These are phyloP conservation scores for Hydrocynus forskahlii DNA, from an alignment of 2,797 vertebrate genomes.

Conservation along the genomic window DNA sequence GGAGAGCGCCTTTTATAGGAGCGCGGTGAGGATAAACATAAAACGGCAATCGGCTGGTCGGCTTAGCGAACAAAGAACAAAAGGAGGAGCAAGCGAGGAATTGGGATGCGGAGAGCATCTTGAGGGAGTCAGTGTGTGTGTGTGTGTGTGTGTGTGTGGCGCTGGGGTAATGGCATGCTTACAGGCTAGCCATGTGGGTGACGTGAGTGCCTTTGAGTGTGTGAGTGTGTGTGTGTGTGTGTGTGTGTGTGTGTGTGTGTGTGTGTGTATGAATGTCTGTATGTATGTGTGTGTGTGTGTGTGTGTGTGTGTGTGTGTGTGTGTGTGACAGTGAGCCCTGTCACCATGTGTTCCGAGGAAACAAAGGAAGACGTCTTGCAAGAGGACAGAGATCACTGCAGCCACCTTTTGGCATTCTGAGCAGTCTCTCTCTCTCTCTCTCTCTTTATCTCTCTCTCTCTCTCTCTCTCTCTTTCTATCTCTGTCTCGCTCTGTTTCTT, in stretches of 20 bases:
- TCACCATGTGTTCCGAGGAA: conserved; percentile 53
- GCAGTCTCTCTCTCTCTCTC: conserved; percentile 53
- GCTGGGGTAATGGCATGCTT: conserved; percentile 61
- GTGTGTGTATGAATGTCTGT: too few relatives aligned
- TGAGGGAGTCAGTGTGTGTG: conserved; percentile 31
- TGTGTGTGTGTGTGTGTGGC: too few relatives aligned
- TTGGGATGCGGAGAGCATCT: conserved; percentile 44
- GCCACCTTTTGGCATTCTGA: conserved; percentile 58
- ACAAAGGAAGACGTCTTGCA: conserved; percentile 56
- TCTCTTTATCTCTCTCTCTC: conserved; percentile 38
- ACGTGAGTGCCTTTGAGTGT: too few relatives aligned
- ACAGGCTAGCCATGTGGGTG: conserved; percentile 50
- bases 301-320: conserved; percentile 48
- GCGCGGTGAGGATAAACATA: neutral
- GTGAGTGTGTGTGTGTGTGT: conserved; percentile 13
- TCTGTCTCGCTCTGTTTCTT: too few relatives aligned
- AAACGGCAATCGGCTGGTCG: conserved; percentile 21
- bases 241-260: conserved; percentile 48
- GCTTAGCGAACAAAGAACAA: conserved; percentile 22
- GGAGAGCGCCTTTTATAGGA: neutral
- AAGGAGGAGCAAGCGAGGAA: conserved; percentile 29
- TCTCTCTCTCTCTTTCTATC: neutral
- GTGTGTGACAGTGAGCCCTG: conserved; percentile 33
- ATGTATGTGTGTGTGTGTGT: too few relatives aligned
- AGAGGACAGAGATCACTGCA: conserved; percentile 60